Evolutionary conservation across 1,140 invertebrate species (phyloP).

Genomic region (Drosophila pseudoananassae): DNA sequence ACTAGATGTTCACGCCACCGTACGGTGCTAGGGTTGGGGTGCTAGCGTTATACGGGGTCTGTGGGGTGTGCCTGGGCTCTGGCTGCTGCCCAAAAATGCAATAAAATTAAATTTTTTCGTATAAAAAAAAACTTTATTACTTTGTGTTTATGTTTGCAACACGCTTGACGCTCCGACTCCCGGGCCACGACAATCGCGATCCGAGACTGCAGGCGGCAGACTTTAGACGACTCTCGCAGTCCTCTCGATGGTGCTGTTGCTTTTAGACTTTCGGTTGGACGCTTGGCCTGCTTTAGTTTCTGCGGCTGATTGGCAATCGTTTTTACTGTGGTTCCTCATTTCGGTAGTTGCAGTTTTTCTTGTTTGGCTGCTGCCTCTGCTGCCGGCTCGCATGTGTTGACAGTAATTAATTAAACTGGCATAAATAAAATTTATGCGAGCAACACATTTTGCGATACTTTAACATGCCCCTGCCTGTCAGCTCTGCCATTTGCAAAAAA

Average conservation of each 20-base stretch:
- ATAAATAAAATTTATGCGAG: conserved; percentile 76
- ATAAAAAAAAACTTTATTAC: conserved; percentile 81
- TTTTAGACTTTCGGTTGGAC: conserved; percentile 49
- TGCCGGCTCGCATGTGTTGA: conserved; percentile 67
- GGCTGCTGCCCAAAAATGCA: conserved; percentile 78
- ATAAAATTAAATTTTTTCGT: conserved; percentile 82
- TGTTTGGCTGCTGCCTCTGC: background rate
- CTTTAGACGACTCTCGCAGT: conserved; percentile 17
- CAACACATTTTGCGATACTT: conserved; percentile 66
- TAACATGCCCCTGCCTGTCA: conserved; percentile 17
- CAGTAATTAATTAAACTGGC: conserved; percentile 80
- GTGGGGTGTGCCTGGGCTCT: conserved; percentile 29
- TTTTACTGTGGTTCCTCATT: conserved; percentile 33
- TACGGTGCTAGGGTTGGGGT: background rate
- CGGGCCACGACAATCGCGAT: background rate
- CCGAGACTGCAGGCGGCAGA: background rate
- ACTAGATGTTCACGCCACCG: conserved; percentile 7
- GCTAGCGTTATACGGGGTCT: background rate
- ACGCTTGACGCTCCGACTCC: conserved; percentile 47
- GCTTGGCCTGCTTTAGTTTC: conserved; percentile 77
- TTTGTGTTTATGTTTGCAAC: conserved; percentile 79
- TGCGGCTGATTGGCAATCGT: conserved; percentile 55
- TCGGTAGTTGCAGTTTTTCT: conserved; percentile 15
- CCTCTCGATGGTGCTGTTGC: conserved; percentile 17
- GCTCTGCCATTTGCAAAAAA: background rate